phyloP scores from a whole-genome alignment of 2,797 vertebrate genomes.

The Takifugu ocellatus region DNA sequence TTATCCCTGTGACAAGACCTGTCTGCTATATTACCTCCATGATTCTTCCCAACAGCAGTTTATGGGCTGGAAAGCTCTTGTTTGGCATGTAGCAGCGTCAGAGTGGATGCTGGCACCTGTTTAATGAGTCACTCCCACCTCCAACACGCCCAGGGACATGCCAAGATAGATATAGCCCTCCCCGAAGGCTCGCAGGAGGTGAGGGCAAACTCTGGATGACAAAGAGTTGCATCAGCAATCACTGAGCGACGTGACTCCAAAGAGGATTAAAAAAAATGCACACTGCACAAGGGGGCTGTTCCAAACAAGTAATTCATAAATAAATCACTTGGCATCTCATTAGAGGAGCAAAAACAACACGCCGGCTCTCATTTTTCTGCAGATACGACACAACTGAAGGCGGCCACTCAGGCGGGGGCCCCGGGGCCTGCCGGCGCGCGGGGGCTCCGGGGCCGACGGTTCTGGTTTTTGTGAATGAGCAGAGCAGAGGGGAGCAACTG shows the following conservation, averaged over 20 bases:
- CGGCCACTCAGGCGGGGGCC: constrained; percentile 32
- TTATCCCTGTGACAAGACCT: constrained; percentile 66
- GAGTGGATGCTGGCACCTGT: constrained; percentile 79
- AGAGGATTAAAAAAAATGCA: constrained; percentile 65
- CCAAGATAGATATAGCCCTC: constrained; percentile 78
- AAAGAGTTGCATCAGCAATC: constrained; percentile 84
- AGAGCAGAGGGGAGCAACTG: constrained; percentile 1
- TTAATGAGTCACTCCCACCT: constrained; percentile 74
- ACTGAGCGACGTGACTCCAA: constrained; percentile 79
- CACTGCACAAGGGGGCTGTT: constrained; percentile 69
- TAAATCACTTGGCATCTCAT: constrained; percentile 80
- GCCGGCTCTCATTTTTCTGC: constrained; percentile 66
- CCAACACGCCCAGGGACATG: constrained; percentile 70
- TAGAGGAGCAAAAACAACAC: constrained; percentile 70
- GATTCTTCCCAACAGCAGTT: constrained; percentile 68
- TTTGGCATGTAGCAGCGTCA: constrained; percentile 75
- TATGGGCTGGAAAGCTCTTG: constrained; percentile 69
- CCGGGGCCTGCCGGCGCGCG: constrained; percentile 12
- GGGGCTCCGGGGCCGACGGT: constrained; percentile 5
- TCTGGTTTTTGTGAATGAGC: constrained; percentile 56
- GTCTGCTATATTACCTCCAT: constrained; percentile 65
- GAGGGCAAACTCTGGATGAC: constrained; percentile 81
- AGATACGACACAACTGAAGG: constrained; percentile 67
- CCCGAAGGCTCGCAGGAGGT: constrained; percentile 76
- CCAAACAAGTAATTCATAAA: constrained; percentile 81